phyloP scores from a whole-genome alignment of 2,113 vertebrate species.

The Bos indicus region DNA sequence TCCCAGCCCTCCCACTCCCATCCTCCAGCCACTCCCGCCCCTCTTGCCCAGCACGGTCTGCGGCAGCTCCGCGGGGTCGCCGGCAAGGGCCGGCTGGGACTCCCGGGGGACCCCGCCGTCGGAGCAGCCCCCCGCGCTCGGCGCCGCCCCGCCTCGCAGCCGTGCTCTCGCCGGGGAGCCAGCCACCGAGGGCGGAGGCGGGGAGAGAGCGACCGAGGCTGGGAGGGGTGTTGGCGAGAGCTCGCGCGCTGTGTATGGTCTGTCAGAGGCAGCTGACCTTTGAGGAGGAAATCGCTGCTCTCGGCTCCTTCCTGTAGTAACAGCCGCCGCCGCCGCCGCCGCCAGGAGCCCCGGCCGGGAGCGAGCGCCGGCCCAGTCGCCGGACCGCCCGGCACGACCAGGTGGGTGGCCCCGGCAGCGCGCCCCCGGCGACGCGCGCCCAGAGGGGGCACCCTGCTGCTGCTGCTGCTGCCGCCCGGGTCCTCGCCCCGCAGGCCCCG shows the following conservation, averaged over 20 bases:
- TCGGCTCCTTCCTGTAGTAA: slow-evolving; percentile 81
- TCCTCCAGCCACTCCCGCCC: background rate
- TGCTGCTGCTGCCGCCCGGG: background rate
- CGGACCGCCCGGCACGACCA: slow-evolving; percentile 12
- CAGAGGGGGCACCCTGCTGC: background rate
- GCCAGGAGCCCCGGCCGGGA: background rate
- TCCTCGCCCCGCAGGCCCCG: background rate
- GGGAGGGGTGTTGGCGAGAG: slow-evolving; percentile 68
- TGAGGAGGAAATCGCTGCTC: slow-evolving; percentile 78
- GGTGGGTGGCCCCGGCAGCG: slow-evolving; percentile 40
- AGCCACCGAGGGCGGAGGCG: slow-evolving; percentile 47
- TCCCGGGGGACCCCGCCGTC: slow-evolving; percentile 33
- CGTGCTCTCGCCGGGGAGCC: background rate
- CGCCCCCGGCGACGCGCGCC: background rate
- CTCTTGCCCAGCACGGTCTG: background rate
- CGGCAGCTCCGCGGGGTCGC: background rate
- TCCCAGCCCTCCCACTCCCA: background rate
- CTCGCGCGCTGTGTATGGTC: slow-evolving; percentile 70
- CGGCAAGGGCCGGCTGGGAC: background rate
- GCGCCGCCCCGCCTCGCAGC: slow-evolving; percentile 31
- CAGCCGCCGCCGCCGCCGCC: slow-evolving; percentile 50
- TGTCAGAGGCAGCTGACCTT: slow-evolving; percentile 72
- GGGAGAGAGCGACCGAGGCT: slow-evolving; percentile 16
- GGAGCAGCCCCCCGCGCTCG: slow-evolving; percentile 28
- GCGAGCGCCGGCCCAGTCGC: background rate